phyloP scores from a whole-genome alignment of 2,888 invertebrate species.

The Tiphia femorata region DNA sequence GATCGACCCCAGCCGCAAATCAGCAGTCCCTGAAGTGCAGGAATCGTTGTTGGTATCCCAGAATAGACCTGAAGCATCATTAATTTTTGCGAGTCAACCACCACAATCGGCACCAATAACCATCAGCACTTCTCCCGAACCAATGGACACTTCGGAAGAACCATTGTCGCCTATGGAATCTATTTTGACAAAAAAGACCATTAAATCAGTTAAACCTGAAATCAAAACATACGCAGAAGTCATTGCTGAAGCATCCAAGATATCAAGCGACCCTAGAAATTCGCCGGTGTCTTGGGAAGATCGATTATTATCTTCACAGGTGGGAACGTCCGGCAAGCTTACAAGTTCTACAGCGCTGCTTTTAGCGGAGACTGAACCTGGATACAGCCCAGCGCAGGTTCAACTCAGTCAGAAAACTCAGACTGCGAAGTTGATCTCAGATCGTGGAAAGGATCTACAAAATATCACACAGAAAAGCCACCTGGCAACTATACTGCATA shows the following conservation, averaged over 20 bases:
- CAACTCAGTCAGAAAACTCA: conserved; percentile 71
- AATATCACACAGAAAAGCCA: conserved; percentile 72
- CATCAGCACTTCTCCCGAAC: conserved; percentile 37
- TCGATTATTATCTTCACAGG: conserved; percentile 27
- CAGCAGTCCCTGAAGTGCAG: no score
- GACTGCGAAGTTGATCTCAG: conserved; percentile 71
- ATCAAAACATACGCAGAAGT: conserved; percentile 50
- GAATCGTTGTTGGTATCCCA: background rate
- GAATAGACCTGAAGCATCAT: conserved; percentile 2
- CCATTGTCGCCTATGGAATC: conserved; percentile 52
- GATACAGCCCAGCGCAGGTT: conserved; percentile 50
- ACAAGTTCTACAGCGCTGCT: conserved; percentile 46
- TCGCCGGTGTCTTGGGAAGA: conserved; percentile 40
- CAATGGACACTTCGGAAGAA: conserved; percentile 57
- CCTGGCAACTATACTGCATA: conserved; percentile 75
- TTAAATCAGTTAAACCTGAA: conserved; percentile 23
- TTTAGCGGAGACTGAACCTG: conserved; percentile 53
- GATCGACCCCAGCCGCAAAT: background rate
- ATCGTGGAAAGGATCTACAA: conserved; percentile 73
- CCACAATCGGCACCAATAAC: background rate
- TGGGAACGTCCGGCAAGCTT: conserved; percentile 25
- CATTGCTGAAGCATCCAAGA: conserved; percentile 37
- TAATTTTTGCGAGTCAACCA: background rate
- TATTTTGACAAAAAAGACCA: conserved; percentile 26
- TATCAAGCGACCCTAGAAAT: conserved; percentile 24